Evolutionary conservation across 2,888 invertebrate genomes (phyloP).

Genomic region (Pantelozetes paolii): DNA sequence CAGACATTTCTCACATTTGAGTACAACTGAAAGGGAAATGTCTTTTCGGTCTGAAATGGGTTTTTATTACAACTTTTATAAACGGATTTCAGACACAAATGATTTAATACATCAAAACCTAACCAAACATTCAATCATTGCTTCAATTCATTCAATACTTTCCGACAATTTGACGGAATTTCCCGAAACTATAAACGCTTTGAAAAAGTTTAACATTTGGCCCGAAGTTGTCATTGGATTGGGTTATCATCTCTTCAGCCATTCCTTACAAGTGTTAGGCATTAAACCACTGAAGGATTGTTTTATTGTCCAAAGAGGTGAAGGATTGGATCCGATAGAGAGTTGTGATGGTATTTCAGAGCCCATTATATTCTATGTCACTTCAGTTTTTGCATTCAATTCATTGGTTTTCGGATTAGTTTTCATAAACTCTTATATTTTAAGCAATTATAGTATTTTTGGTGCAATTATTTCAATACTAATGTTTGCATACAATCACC

Average conservation of each 20-base stretch:
- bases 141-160: constrained; percentile 62
- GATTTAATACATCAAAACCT: not conserved
- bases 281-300: constrained; percentile 55
- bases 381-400: constrained; percentile 68
- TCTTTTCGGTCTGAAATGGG: constrained; percentile 82
- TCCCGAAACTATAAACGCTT: constrained; percentile 72
- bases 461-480: not conserved
- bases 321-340: constrained; percentile 60
- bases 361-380: constrained; percentile 75
- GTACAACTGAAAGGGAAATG: constrained; percentile 77
- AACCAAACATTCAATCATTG: constrained; percentile 54
- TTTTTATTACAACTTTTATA: constrained; percentile 82
- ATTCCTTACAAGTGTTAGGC: constrained; percentile 49
- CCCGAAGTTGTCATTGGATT: constrained; percentile 68
- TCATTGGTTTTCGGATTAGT: constrained; percentile 66
- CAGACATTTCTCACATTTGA: constrained; percentile 74
- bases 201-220: constrained; percentile 74
- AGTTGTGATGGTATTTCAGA: constrained; percentile 73
- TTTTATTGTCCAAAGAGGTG: constrained; percentile 63
- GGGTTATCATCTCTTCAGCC: constrained; percentile 57
- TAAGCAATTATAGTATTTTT: not conserved
- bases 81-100: constrained; percentile 61
- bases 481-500: constrained; percentile 38
- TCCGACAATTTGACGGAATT: constrained; percentile 74
- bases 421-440: constrained; percentile 56